Conservation (phyloP, 2,888 invertebrate species). For the Bombylius discolor region DNA sequence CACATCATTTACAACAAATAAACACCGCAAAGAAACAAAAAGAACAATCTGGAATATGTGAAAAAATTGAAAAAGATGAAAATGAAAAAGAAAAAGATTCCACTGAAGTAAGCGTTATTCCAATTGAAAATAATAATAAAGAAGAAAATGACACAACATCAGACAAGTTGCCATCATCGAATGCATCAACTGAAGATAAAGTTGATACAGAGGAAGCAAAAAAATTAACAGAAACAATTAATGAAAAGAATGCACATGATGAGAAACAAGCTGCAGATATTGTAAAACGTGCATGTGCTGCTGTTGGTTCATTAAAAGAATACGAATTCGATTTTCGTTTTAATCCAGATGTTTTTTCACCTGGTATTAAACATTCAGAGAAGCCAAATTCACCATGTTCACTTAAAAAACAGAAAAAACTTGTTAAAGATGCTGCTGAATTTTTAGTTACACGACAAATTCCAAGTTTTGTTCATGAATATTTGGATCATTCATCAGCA, state of each 20-base stretch:
- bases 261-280: slow-evolving; percentile 66
- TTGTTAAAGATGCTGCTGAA: slow-evolving; percentile 91
- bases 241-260: slow-evolving; percentile 60
- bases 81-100: slow-evolving; percentile 20
- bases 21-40: slow-evolving; percentile 51
- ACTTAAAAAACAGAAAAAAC: slow-evolving; percentile 69
- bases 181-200: slow-evolving; percentile 35
- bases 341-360: slow-evolving; percentile 96
- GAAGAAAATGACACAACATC: slow-evolving; percentile 19
- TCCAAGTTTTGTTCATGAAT: slow-evolving; percentile 85
- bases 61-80: slow-evolving; percentile 31
- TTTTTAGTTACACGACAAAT: slow-evolving; percentile 89
- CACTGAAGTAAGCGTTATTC: slow-evolving; percentile 27
- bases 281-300: slow-evolving; percentile 76
- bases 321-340: slow-evolving; percentile 94
- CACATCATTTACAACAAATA: slow-evolving; percentile 83
- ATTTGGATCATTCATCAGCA: slow-evolving; percentile 79
- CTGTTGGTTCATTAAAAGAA: slow-evolving; percentile 89
- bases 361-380: slow-evolving; percentile 76
- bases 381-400: slow-evolving; percentile 48
- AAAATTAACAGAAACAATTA: slow-evolving; percentile 81
- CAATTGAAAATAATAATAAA: slow-evolving; percentile 20
- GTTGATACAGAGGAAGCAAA: slow-evolving; percentile 76
- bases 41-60: slow-evolving; percentile 33
- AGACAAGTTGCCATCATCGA: slow-evolving; percentile 15